Evolutionary conservation across 2,113 vertebrate genomes (phyloP), one percentile per base, ranked within the genome.

Genomic region (Lampris megalopsis): DNA sequence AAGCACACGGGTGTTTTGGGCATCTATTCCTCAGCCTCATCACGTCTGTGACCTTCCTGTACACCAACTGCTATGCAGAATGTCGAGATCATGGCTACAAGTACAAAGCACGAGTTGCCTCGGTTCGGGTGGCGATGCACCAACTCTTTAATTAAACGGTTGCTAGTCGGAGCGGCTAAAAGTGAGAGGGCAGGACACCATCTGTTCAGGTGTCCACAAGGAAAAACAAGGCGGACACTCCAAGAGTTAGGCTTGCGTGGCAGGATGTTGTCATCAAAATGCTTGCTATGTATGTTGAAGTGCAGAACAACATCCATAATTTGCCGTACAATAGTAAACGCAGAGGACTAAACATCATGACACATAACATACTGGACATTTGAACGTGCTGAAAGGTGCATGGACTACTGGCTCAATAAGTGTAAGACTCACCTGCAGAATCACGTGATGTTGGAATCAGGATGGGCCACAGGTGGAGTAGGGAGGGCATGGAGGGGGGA

Each of bases 371-470:
- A 63, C 38, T 38, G 58, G 61, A 8, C 52, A 57, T 2, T 7
- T 3, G 9, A 49, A 11, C 3, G 36, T 9, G 36, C 10, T 37
- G 4, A 8, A 59, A 57, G 24, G 35, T 59, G 10, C 37, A 59
- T 59, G 7, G 36, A 59, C 4, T 9, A 24, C 56, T 62, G 41
- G 41, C 3, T 35, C 1, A 7, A 64, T 77, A 59, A 76, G 69
- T 80, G 52, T 7, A 36, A n/a, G 54, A 66, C 88, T 90, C 89
- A 93, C 90, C 90, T 93, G 83, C 82, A 81, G 75, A 67, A 78
- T 45, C 48, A 68, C 38, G 35, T 36, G 42, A 63, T 36, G 77
- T 77, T n/a, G 52, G 9, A 3, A 68, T 74, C 71, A 50, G 41
- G 61, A 69, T 69, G 52, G 72, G 50, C 52, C 71, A 52, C 60